Evolutionary conservation across 1,140 invertebrate genomes (phyloP), one percentile per base, ranked within the genome.

Genomic region (Eriosoma lanigerum): DNA sequence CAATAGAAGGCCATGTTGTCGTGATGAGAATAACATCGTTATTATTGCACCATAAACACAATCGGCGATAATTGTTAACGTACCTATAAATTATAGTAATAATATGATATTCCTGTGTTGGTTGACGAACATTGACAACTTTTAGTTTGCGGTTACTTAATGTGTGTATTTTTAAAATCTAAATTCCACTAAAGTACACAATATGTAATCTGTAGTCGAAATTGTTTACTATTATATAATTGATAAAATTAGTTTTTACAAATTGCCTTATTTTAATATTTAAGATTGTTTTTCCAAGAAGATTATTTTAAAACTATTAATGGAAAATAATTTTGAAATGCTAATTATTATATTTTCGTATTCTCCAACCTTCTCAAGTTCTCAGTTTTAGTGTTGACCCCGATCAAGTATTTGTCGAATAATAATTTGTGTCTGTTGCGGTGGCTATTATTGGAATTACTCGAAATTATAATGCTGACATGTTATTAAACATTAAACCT

Each of bases 11-110:
- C 32, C 32, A 8, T 38, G 56, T 78, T 38, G 56, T 78, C 75
- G 75, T 78, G 75, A 78, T 78, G 75, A 38, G 75, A 78, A 78
- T 78, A 17, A 10, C n/a, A 44, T 58, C 29, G 32, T n/a, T 54
- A 54, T 60, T 62, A 46, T 78, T 78, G 21, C 56, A 26, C 13
- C 21, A 46, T 44, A 60, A n/a, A 38, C 50, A 54, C 52, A 75
- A 75, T 52, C 32, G 6, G 50, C 29, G 38, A 38, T 58, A 75
- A 75, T 75, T 75, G 12, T 19, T 38, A 4, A 38, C 32, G 32
- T 38, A 56, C 21, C 29, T 17, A 9, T 56, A 21, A 24, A 29
- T 8, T 64, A 56, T 56, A 24, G 9, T 56, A 0, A 21, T 56
- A 21, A 21, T 56, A 56, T 56, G n/a, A 12, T 38, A 54, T 32